phyloP scores from a whole-genome alignment of 2,888 invertebrate genomes.

The Orthosia cruda region DNA sequence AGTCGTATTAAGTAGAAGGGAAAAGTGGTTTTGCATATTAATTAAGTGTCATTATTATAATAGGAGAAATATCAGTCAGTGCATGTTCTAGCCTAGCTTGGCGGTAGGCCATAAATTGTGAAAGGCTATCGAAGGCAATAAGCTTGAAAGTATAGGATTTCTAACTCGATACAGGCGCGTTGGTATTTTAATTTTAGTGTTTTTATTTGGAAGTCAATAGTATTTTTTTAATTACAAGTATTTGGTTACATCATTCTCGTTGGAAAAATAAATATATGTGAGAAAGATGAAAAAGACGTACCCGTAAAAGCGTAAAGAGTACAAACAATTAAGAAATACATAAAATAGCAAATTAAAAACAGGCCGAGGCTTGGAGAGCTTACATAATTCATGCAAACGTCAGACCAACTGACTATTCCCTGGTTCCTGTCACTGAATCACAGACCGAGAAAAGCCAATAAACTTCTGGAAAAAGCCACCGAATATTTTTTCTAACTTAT shows the following conservation, averaged over 20 bases:
- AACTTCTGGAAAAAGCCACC: constrained; percentile 10
- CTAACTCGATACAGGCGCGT: constrained; percentile 5
- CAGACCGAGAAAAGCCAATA: constrained; percentile 32
- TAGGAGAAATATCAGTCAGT: constrained; percentile 34
- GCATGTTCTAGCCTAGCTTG: constrained; percentile 8
- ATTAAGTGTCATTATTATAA: constrained; percentile 35
- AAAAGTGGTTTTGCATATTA: constrained; percentile 15
- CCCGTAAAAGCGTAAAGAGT: too few relatives aligned
- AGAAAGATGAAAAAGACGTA: too few relatives aligned
- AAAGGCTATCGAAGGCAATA: constrained; percentile 46
- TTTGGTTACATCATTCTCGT: too few relatives aligned
- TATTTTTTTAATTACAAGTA: too few relatives aligned
- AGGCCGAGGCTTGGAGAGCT: neutral
- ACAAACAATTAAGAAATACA: too few relatives aligned
- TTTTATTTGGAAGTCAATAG: too few relatives aligned
- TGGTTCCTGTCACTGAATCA: constrained; percentile 14
- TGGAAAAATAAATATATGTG: too few relatives aligned
- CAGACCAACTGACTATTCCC: neutral
- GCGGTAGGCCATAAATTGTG: constrained; percentile 47
- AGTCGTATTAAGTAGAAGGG: neutral
- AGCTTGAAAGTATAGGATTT: constrained; percentile 30
- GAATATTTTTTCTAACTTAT: constrained; percentile 23
- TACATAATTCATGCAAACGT: neutral
- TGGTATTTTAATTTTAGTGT: too few relatives aligned
- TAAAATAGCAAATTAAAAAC: too few relatives aligned